A percentile compares a stretch with the other conserved stretches of the same genome.
Conservation (phyloP, 2,797 vertebrate genomes). For the Protosalanx chinensis region DNA sequence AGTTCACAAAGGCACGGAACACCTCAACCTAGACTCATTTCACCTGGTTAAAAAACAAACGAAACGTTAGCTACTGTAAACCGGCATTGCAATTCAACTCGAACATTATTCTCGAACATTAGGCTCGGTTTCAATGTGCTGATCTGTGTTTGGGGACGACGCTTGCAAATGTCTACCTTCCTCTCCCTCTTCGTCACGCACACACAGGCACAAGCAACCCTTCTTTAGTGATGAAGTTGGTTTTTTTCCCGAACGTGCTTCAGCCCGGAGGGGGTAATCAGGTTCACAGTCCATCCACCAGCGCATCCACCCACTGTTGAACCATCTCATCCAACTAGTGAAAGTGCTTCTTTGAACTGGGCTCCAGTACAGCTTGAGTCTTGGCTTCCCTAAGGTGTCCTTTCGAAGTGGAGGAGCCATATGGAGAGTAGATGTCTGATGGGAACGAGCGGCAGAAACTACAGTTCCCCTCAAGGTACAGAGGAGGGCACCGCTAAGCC, state of each 20-base stretch:
- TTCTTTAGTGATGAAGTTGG: constrained; percentile 4
- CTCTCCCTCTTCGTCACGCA: not conserved
- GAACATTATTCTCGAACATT: no score
- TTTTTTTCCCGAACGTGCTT: constrained; percentile 12
- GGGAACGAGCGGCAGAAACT: constrained; percentile 40
- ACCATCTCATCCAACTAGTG: constrained; percentile 34
- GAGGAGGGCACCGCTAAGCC: constrained; percentile 40
- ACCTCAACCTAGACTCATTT: no score
- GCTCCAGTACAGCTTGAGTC: constrained; percentile 28
- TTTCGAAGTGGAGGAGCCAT: constrained; percentile 41
- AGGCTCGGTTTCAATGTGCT: no score
- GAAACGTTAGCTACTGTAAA: no score
- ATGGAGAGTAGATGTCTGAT: constrained; percentile 61
- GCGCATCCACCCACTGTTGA: constrained; percentile 9
- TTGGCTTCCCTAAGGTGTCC: constrained; percentile 36
- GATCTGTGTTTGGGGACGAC: no score
- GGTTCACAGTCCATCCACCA: not conserved
- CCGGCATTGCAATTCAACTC: no score
- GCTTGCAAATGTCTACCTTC: not conserved
- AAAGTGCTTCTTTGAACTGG: constrained; percentile 30
- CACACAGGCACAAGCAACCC: constrained; percentile 2
- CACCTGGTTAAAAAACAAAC: no score
- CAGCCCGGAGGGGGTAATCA: constrained; percentile 35
- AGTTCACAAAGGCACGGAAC: no score
- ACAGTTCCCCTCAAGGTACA: constrained; percentile 46